Percentiles rank a stretch among this genome's conserved stretches.
Conservation (phyloP, 2,113 vertebrate genomes). For the Leucoraja erinaceus region DNA sequence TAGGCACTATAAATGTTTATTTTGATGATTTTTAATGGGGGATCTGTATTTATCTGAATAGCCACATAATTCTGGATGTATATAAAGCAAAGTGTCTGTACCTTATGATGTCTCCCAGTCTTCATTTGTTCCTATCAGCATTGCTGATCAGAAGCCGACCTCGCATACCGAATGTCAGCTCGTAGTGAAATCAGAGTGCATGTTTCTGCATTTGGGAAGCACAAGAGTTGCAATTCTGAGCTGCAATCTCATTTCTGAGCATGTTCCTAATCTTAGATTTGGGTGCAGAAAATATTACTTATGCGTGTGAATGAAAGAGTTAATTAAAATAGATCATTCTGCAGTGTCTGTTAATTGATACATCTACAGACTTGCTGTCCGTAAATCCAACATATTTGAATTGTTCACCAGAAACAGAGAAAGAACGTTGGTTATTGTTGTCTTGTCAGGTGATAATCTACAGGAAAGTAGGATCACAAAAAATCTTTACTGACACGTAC, state of each 20-base stretch:
- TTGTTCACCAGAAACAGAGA: not conserved
- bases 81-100: slow-evolving; percentile 27
- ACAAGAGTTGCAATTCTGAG: not conserved
- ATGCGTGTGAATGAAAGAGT: not conserved
- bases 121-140: slow-evolving; percentile 22
- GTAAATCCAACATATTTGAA: not conserved
- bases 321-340: not conserved
- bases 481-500: not conserved
- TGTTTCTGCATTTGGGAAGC: not conserved
- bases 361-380: not conserved
- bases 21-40: slow-evolving; percentile 36
- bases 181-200: not conserved
- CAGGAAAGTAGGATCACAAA: not conserved
- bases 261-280: not conserved
- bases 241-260: not conserved
- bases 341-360: not conserved
- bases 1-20: slow-evolving; percentile 37
- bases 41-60: slow-evolving; percentile 36
- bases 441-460: not conserved
- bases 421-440: not conserved
- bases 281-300: not conserved
- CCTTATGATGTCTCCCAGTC: not conserved
- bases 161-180: not conserved
- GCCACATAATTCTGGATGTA: slow-evolving; percentile 30
- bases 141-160: not conserved